phyloP scores from a whole-genome alignment of 2,888 invertebrate species.

The Rambutsinella grinnellia region DNA sequence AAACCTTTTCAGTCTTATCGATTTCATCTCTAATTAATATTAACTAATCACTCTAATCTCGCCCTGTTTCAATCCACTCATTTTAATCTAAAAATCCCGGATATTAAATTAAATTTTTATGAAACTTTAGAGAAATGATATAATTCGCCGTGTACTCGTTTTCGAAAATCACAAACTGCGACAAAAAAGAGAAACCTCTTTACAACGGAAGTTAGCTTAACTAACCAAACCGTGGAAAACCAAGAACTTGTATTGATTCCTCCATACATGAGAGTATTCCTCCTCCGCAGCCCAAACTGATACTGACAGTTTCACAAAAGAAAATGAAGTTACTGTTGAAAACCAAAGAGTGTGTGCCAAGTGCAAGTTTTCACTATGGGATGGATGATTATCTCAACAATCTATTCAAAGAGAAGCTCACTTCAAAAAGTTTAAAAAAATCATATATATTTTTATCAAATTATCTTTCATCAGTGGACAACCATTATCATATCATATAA shows the following conservation, averaged over 20 bases:
- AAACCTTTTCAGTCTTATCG: no score
- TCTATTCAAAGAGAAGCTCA: background rate
- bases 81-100: no score
- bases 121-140: no score
- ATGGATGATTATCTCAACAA: background rate
- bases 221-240: background rate
- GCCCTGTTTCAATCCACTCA: no score
- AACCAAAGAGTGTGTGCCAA: background rate
- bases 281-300: conserved; percentile 18
- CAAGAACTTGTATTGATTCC: background rate
- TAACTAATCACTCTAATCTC: no score
- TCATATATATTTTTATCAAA: background rate
- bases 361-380: background rate
- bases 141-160: no score
- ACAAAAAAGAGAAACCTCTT: background rate
- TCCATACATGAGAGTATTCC: background rate
- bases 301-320: conserved; percentile 19
- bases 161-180: background rate
- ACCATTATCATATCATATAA: background rate
- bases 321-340: background rate
- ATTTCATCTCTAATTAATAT: no score
- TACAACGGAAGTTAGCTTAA: background rate
- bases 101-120: no score
- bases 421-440: background rate
- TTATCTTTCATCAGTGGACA: background rate